phyloP scores from a whole-genome alignment of 2,888 invertebrate genomes.

The Camponotus fellah region DNA sequence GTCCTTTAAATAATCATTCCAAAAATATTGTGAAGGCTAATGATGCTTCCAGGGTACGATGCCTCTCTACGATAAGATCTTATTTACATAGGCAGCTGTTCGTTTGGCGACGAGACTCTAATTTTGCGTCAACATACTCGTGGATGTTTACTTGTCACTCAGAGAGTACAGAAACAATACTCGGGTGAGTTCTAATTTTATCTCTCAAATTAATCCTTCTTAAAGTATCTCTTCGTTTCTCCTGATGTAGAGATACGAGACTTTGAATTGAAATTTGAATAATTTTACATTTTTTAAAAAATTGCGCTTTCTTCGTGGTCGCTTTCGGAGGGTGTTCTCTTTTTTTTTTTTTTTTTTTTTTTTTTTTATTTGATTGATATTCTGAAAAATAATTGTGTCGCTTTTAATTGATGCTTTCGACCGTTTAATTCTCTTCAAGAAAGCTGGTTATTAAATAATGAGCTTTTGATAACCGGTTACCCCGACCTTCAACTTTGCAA shows the following conservation, averaged over 20 bases:
- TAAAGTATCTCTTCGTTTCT: neutral
- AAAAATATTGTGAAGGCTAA: neutral
- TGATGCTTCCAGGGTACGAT: neutral
- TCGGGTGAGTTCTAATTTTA: slow-evolving; percentile 54
- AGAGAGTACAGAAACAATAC: neutral
- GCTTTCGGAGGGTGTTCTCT: too few species aligned
- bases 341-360: too few species aligned
- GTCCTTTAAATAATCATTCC: neutral
- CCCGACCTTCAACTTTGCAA: neutral
- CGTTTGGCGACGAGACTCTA: neutral
- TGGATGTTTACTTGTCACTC: slow-evolving; percentile 23
- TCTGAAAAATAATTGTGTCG: neutral
- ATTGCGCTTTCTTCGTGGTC: too few species aligned
- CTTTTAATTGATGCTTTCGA: neutral
- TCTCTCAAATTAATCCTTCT: neutral
- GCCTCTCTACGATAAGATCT: neutral
- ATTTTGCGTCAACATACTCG: neutral
- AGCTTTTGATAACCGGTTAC: neutral
- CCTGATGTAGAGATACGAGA: neutral
- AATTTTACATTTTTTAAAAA: too few species aligned
- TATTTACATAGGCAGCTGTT: slow-evolving; percentile 26
- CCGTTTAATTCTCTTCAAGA: neutral
- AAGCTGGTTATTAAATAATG: neutral
- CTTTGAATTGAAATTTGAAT: too few species aligned
- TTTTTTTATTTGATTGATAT: too few species aligned